These are phyloP conservation scores for Meliscaeva auricollis DNA, from an alignment of 2,888 invertebrate genomes.

Conservation along the genomic window DNA sequence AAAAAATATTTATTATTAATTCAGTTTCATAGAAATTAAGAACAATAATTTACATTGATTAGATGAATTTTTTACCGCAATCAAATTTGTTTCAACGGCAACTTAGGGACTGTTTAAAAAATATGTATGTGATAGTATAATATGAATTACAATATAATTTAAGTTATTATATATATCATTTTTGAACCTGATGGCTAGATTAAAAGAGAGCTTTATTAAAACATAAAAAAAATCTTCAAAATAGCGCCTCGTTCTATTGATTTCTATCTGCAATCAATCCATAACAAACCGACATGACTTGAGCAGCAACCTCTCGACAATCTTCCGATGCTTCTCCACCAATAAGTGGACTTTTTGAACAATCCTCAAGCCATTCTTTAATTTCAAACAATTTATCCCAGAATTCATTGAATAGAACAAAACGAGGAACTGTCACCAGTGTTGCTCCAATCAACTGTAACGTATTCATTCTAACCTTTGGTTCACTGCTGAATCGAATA, in stretches of 20 bases:
- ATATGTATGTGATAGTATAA: background rate
- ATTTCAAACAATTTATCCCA: conserved; percentile 87
- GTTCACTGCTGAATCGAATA: conserved; percentile 88
- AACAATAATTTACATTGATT: background rate
- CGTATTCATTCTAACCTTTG: conserved; percentile 88
- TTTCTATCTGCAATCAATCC: conserved; percentile 52
- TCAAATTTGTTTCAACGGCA: background rate
- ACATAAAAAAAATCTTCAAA: conserved; percentile 15
- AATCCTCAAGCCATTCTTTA: conserved; percentile 88
- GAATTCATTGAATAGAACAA: conserved; percentile 86
- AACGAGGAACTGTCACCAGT: conserved; percentile 86
- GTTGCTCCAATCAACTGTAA: conserved; percentile 89
- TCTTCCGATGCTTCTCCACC: conserved; percentile 88
- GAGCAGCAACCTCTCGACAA: conserved; percentile 87
- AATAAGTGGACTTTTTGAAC: conserved; percentile 85
- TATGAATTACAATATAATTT: background rate
- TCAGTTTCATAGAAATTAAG: conserved; percentile 30
- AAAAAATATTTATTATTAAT: conserved; percentile 27
- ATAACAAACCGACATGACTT: conserved; percentile 85
- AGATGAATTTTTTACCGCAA: background rate
- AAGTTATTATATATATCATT: background rate
- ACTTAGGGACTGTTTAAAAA: no score
- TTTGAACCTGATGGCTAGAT: conserved; percentile 1
- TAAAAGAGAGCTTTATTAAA: background rate
- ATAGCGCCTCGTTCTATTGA: no score